These are phyloP conservation scores for Anastrepha ludens DNA, from an alignment of 1,140 invertebrate genomes.

Conservation along the genomic window DNA sequence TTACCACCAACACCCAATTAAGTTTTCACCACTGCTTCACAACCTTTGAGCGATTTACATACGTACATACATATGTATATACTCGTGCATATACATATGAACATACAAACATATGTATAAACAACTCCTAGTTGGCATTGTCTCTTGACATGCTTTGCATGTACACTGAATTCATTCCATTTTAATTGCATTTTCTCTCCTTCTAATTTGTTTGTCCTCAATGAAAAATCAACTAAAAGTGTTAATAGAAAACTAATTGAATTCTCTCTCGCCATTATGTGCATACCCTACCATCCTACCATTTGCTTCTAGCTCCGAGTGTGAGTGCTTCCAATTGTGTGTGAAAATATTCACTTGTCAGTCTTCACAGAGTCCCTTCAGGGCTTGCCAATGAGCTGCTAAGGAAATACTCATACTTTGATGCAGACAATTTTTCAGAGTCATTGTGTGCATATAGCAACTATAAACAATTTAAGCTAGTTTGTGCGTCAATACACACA, in stretches of 20 bases:
- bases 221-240: slow-evolving; percentile 46
- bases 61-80: not conserved
- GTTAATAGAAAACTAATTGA: slow-evolving; percentile 44
- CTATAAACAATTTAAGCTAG: too few species aligned
- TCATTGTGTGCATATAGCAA: too few species aligned
- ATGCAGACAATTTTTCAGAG: too few species aligned
- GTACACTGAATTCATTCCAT: not conserved
- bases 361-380: not conserved
- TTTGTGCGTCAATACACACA: too few species aligned
- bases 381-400: too few species aligned
- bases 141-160: slow-evolving; percentile 10
- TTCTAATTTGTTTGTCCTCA: slow-evolving; percentile 31
- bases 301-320: not conserved
- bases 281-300: not conserved
- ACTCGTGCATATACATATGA: not conserved
- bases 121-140: not conserved
- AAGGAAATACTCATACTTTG: too few species aligned
- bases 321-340: not conserved
- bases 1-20: too few species aligned
- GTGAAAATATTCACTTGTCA: not conserved
- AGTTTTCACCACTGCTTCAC: too few species aligned
- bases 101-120: not conserved
- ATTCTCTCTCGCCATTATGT: not conserved
- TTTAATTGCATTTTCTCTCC: slow-evolving; percentile 48
- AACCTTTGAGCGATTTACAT: not conserved